Base-by-base conservation (phyloP, 2,888 invertebrate species). In the Caenorhabditis angaria region DNA sequence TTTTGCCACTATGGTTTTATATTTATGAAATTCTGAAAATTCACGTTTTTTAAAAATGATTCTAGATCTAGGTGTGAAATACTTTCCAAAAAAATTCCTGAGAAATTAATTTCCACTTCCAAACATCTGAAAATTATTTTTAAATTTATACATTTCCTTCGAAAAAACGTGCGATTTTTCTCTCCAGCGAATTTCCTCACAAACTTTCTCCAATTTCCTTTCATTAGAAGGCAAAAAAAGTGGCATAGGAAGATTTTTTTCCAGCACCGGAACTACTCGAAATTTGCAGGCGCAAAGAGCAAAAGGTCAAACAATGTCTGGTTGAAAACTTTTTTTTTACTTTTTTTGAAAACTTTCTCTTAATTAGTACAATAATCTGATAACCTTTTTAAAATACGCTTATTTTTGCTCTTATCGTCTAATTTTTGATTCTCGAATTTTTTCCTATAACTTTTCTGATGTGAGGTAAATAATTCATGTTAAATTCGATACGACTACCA, bases 271-370 rank as follows among this genome's bases (percentile, higher is more conserved):
- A 41, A 41, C 41, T 41, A 41, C 18, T 41, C 41, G 5, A 14
- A 41, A 41, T 12, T 41, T 41, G 41, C 41, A 12, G 41, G 41
- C 10, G 41, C 41, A 41, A 41, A 41, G 18, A 41, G 41, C 41
- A 41, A 41, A 41, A 41, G 41, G 41, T 41, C 41, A n/a, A n/a
- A n/a, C n/a, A 41, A 41, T 41, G 41, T 41, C 41, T 41, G 41
- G n/a, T n/a, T n/a, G n/a, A n/a, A n/a, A n/a, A n/a, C n/a, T n/a
- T n/a, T n/a, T n/a, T n/a, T n/a, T n/a, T n/a, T n/a, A n/a, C n/a
- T n/a, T n/a, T n/a, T n/a, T n/a, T n/a, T n/a, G n/a, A n/a, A n/a
- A n/a, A n/a, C n/a, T n/a, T n/a, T n/a, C n/a, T n/a, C n/a, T n/a
- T n/a, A n/a, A n/a, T n/a, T n/a, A n/a, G n/a, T n/a, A n/a, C n/a